These are phyloP conservation scores for Rhombomys opimus DNA, from an alignment of 2,113 vertebrate genomes.

Conservation along the genomic window DNA sequence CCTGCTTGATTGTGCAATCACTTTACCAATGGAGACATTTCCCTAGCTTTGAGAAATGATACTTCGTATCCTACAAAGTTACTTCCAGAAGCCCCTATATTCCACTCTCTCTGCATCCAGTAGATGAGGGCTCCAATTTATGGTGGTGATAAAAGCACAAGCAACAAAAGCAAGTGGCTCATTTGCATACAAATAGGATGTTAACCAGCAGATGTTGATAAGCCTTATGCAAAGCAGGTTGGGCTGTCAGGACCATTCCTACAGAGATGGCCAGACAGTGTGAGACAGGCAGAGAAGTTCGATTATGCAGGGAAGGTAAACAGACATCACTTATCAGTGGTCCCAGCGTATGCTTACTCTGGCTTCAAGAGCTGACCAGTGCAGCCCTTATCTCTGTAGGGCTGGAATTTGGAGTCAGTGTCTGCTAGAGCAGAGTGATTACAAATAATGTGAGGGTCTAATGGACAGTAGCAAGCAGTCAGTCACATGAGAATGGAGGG, in stretches of 20 bases:
- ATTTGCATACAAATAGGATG: conserved; percentile 69
- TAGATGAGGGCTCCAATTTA: neutral
- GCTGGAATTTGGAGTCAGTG: conserved; percentile 53
- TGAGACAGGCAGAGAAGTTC: neutral
- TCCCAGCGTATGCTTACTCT: rapidly evolving
- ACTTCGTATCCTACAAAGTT: neutral
- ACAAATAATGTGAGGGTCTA: neutral
- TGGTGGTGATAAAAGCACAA: neutral
- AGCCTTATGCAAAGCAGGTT: neutral
- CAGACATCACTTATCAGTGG: rapidly evolving
- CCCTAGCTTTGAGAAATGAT: neutral
- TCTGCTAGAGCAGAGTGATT: conserved; percentile 21
- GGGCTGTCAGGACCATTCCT: neutral
- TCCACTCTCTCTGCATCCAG: neutral
- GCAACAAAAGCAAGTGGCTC: conserved; percentile 5
- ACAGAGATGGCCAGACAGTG: neutral
- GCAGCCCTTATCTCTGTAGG: conserved; percentile 6
- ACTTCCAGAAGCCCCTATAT: neutral
- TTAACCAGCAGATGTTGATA: neutral
- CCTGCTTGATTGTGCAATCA: neutral
- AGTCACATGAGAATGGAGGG: neutral
- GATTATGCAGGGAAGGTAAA: neutral
- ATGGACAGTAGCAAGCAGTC: neutral
- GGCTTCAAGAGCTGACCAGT: neutral
- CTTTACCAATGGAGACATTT: neutral